phyloP scores from a whole-genome alignment of 2,888 invertebrate species.

The Acrobeloides nanus region DNA sequence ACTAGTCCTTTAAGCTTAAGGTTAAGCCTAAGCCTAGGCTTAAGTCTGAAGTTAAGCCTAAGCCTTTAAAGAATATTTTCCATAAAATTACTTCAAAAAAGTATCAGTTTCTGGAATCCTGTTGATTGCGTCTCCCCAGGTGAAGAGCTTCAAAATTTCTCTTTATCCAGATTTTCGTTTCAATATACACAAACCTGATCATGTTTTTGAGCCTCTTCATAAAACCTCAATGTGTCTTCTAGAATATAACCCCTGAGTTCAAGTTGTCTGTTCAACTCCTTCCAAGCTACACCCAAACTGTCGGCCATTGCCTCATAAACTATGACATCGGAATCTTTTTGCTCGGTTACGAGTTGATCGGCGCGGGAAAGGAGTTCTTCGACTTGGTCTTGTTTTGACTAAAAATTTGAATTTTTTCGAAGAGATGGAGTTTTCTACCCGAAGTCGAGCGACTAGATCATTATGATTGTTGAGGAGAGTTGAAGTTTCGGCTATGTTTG shows the following conservation, averaged over 20 bases:
- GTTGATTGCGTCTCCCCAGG: too few species aligned
- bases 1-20: too few species aligned
- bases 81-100: too few species aligned
- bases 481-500: constrained; percentile 69
- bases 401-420: constrained; percentile 19
- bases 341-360: constrained; percentile 69
- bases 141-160: too few species aligned
- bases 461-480: constrained; percentile 72
- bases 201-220: constrained; percentile 58
- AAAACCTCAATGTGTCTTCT: constrained; percentile 72
- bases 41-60: too few species aligned
- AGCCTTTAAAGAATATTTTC: too few species aligned
- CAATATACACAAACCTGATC: constrained; percentile 47
- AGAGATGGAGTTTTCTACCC: constrained; percentile 61
- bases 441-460: constrained; percentile 73
- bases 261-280: constrained; percentile 71
- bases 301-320: constrained; percentile 83
- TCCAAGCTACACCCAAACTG: constrained; percentile 64
- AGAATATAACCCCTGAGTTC: constrained; percentile 71
- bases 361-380: constrained; percentile 77
- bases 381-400: constrained; percentile 80
- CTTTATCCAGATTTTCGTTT: too few species aligned
- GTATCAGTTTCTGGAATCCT: too few species aligned
- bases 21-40: too few species aligned
- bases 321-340: constrained; percentile 63